Percentiles rank a stretch among this genome's conserved stretches.
phyloP scores from a whole-genome alignment of 2,888 invertebrate species.

The Polia nebulosa region DNA sequence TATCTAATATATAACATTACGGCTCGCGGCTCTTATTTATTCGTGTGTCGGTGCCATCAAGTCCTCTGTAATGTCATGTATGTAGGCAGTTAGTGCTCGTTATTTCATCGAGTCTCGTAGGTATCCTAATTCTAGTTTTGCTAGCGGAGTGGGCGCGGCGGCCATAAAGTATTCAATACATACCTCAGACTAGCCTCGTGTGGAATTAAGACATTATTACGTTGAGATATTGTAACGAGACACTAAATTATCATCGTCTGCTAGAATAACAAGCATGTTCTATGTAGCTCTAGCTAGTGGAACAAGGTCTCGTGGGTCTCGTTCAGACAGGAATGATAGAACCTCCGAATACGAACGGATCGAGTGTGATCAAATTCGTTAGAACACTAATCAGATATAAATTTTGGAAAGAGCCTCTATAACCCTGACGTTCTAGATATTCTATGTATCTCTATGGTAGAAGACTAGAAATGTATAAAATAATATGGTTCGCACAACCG shows the following conservation, averaged over 20 bases:
- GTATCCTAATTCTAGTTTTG: constrained; percentile 42
- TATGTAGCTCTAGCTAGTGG: background rate
- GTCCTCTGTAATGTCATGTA: constrained; percentile 19
- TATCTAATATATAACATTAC: constrained; percentile 39
- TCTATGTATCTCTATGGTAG: background rate
- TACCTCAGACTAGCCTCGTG: constrained; percentile 10
- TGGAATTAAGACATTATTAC: constrained; percentile 6
- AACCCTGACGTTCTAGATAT: background rate
- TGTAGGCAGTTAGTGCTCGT: constrained; percentile 37
- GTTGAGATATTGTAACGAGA: background rate
- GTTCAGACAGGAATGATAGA: background rate
- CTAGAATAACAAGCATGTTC: background rate
- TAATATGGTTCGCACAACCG: background rate
- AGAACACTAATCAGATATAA: background rate
- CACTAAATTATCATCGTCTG: background rate
- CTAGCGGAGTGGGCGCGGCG: constrained; percentile 43
- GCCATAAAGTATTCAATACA: constrained; percentile 25
- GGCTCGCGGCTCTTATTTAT: constrained; percentile 13
- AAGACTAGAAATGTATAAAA: background rate
- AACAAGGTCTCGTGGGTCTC: constrained; percentile 2
- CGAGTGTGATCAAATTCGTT: background rate
- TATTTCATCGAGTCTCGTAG: constrained; percentile 36
- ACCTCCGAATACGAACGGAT: background rate
- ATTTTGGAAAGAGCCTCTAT: background rate
- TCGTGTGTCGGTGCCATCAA: constrained; percentile 18